Evolutionary conservation across 2,797 vertebrate species (phyloP), one percentile per base, ranked within the genome.

Genomic region (Carcharodon carcharias): DNA sequence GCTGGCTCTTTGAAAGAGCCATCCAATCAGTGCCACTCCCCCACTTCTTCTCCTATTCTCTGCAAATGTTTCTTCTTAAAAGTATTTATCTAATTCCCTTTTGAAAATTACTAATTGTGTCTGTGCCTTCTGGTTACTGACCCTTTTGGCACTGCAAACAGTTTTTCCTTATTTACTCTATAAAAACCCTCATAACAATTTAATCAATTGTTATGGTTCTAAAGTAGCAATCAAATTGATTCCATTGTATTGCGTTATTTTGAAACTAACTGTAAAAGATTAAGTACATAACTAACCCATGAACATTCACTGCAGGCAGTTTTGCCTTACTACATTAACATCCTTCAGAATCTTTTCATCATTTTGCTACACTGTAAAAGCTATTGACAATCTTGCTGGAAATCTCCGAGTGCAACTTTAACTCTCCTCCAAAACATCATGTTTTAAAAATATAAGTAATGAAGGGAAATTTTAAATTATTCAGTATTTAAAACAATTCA

Each of bases 161-260:
- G 56, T 63, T 93, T 40, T 35, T 88, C 91, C n/a, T 4, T 92
- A 93, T 21, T 65, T n/a, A 85, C 40, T 23, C 80, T 14, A n/a
- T 91, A 61, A 35, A 61, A 61, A 3, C 18, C 23, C 0, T 40
- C 3, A 65, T 21, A 93, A 93, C 61, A 93, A 40, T 12, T 93
- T 56, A n/a, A 91, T 31, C 2, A 28, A 63, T 61, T 58, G 31
- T 63, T 92, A n/a, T 95, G 40, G 93, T 54, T 95, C 28, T 77
- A 21, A 95, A 95, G 50, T 95, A 95, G 28, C 45, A 95, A n/a
- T 77, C 16, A 95, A 94, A n/a, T n/a, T 7, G 31, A 56, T 58
- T 61, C 61, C 11, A 95, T 71, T 28, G 9, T 67, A 54, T 31
- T 71, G 65, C 2, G 5, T 45, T 69, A 95, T 93, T 67, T 16